Base-by-base conservation (phyloP, 2,797 vertebrate genomes). In the Dryobates pubescens region DNA sequence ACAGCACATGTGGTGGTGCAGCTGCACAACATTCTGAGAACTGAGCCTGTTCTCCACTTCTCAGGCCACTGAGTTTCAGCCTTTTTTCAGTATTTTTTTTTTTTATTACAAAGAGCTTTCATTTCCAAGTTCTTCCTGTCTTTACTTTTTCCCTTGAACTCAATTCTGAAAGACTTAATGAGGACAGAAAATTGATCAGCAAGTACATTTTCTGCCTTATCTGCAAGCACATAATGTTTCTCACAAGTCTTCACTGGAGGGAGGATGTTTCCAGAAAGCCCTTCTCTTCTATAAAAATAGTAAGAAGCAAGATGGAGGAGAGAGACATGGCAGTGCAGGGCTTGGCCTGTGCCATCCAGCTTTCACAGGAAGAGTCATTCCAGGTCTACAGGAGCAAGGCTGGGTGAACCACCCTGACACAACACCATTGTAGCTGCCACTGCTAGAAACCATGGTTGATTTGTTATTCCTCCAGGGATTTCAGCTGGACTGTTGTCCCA, bases 91-190 rank as follows among this genome's bases (percentile, higher is more conserved):
- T 41, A 23, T 32, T 79, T 78, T 86, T 23, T 86, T 24, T 30
- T 51, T 34, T 51, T 18, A 4, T 6, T 70, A 24, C 59, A 95
- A 56, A 58, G 43, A 79, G 36, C 57, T 34, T 83, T 80, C 7
- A 72, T 82, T 92, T 94, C 49, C 57, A 90, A 89, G 82, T 29
- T 94, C 86, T 83, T 70, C 64, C 73, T 27, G 17, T 87, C 59
- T 80, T 71, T 54, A 36, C 58, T 83, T 75, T 47, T 83, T 71
- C 77, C 86, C 80, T 92, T 89, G 56, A 94, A 92, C 53, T 94
- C 79, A 86, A 63, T 84, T 92, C 57, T 92, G 90, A 94, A 79
- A 81, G 84, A 94, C 86, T 90, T 92, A 94, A 94, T 86, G 89
- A 95, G 85, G 82, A 73, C 86, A 82, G 86, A 94, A 94, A 94